A percentile compares a stretch with the other conserved stretches of the same genome.
phyloP scores from a whole-genome alignment of 2,888 invertebrate species.

The Polydrusus tereticollis region DNA sequence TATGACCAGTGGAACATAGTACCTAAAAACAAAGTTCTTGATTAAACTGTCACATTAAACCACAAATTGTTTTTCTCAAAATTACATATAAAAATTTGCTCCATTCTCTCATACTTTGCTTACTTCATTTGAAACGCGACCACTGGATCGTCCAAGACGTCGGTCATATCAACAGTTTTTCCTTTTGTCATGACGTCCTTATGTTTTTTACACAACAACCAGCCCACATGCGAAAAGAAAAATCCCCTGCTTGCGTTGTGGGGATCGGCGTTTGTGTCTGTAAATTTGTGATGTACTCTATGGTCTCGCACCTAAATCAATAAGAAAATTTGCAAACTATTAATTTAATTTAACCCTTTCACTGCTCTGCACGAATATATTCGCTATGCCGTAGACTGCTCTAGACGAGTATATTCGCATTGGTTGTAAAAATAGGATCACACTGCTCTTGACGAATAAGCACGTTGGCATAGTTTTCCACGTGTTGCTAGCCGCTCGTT shows the following conservation, averaged over 20 bases:
- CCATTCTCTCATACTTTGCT: too few species aligned
- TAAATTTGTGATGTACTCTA: constrained; percentile 90
- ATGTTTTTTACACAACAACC: constrained; percentile 91
- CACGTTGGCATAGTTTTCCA: too few species aligned
- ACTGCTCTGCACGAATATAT: too few species aligned
- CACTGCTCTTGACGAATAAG: too few species aligned
- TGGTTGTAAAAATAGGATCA: too few species aligned
- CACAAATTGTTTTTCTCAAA: too few species aligned
- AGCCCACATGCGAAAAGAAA: constrained; percentile 96
- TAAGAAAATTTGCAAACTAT: too few species aligned
- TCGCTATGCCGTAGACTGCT: too few species aligned
- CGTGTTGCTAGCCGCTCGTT: too few species aligned
- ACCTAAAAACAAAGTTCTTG: constrained; percentile 68
- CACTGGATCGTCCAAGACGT: constrained; percentile 86
- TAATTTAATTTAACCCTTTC: too few species aligned
- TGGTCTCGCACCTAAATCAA: constrained; percentile 83
- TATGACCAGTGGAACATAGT: constrained; percentile 82
- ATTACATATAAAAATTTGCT: neutral
- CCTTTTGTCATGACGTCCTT: constrained; percentile 90
- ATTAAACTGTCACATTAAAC: too few species aligned
- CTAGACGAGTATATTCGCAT: too few species aligned
- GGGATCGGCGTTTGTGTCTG: constrained; percentile 90
- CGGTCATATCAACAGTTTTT: constrained; percentile 87
- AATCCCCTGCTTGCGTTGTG: constrained; percentile 88
- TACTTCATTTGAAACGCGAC: constrained; percentile 90